Percentiles rank a stretch among this genome's conserved stretches.
These are phyloP conservation scores for Ornithorhynchus anatinus DNA, from an alignment of 2,113 vertebrate species.

Conservation along the genomic window DNA sequence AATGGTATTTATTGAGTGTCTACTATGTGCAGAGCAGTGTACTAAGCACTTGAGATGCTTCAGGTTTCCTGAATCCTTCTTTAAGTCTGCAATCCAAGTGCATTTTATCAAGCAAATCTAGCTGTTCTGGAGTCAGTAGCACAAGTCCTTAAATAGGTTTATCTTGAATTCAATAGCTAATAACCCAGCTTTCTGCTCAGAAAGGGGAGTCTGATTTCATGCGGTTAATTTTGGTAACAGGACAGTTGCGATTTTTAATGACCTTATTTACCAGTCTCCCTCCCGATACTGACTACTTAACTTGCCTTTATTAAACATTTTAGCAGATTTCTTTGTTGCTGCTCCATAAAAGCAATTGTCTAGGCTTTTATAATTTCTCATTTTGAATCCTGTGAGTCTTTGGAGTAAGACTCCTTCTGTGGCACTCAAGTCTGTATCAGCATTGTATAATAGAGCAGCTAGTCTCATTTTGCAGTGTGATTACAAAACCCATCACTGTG, in stretches of 20 bases:
- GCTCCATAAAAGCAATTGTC: slow-evolving; percentile 46
- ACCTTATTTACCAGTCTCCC: slow-evolving; percentile 28
- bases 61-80: too few relatives aligned
- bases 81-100: too few relatives aligned
- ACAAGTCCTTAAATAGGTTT: too few relatives aligned
- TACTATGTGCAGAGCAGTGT: too few relatives aligned
- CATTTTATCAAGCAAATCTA: too few relatives aligned
- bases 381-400: slow-evolving; percentile 46
- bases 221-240: neutral
- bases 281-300: slow-evolving; percentile 14
- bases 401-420: slow-evolving; percentile 11
- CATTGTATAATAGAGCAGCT: slow-evolving; percentile 49
- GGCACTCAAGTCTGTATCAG: slow-evolving; percentile 41
- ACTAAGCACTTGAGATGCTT: too few relatives aligned
- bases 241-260: slow-evolving; percentile 24
- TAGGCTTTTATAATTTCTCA: slow-evolving; percentile 52
- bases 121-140: too few relatives aligned
- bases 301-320: slow-evolving; percentile 36
- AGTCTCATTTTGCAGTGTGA: slow-evolving; percentile 52
- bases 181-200: too few relatives aligned
- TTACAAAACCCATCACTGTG: slow-evolving; percentile 65
- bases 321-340: slow-evolving; percentile 56
- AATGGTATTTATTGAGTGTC: too few relatives aligned
- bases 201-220: too few relatives aligned
- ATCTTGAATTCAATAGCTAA: too few relatives aligned